A percentile compares a stretch with the other conserved stretches of the same genome.
Conservation (phyloP, 2,888 invertebrate genomes). For the Eupithecia centaureata region DNA sequence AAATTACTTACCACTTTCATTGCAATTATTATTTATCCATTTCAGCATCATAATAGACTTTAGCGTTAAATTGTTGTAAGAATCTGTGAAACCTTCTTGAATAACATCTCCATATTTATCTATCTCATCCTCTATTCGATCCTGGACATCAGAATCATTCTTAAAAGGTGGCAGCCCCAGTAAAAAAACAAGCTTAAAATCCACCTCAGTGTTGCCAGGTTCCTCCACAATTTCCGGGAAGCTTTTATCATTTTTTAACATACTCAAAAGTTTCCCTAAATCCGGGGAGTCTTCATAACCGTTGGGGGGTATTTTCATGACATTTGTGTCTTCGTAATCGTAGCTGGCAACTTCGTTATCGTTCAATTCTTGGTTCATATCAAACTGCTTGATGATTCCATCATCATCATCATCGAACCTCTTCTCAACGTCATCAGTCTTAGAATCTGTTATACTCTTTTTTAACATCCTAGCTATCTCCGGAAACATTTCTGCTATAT, state of each 20-base stretch:
- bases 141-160: conserved; percentile 84
- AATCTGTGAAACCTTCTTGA: conserved; percentile 92
- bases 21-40: conserved; percentile 89
- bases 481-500: conserved; percentile 54
- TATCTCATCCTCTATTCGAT: conserved; percentile 86
- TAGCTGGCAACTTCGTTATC: conserved; percentile 54
- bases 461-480: conserved; percentile 57
- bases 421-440: conserved; percentile 60
- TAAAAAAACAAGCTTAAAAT: conserved; percentile 76
- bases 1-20: conserved; percentile 71
- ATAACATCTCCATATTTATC: conserved; percentile 89
- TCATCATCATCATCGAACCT: conserved; percentile 66
- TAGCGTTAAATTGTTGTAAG: conserved; percentile 93
- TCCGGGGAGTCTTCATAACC: conserved; percentile 65
- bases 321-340: conserved; percentile 69
- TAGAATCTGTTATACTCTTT: conserved; percentile 54
- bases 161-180: conserved; percentile 86
- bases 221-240: conserved; percentile 51
- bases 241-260: conserved; percentile 58
- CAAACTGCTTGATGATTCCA: conserved; percentile 69
- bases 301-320: conserved; percentile 78
- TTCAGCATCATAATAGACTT: conserved; percentile 94
- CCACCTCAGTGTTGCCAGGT: conserved; percentile 50
- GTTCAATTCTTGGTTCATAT: conserved; percentile 72
- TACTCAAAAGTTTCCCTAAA: conserved; percentile 59